A percentile compares a stretch with the other conserved stretches of the same genome.
Evolutionary conservation across 1,140 invertebrate genomes (phyloP).

Genomic region (Drosophila melanica): DNA sequence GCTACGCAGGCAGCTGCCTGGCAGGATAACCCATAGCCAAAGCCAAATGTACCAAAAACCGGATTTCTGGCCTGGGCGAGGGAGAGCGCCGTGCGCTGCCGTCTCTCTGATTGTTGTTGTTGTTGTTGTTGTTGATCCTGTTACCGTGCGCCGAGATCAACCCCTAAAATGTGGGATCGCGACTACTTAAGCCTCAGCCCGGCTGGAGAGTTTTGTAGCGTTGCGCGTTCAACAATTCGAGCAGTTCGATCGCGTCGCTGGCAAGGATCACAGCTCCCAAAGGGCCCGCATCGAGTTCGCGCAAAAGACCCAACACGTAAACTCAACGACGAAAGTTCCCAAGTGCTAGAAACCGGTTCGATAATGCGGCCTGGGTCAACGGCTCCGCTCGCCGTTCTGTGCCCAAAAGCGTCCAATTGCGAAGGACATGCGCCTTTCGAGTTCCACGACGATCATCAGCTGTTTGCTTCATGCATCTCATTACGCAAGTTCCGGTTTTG

Average conservation of each 20-base stretch:
- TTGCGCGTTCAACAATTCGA: constrained; percentile 56
- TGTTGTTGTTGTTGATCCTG: constrained; percentile 47
- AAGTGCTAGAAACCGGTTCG: constrained; percentile 33
- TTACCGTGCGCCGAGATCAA: constrained; percentile 44
- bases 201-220: constrained; percentile 68
- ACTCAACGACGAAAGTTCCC: background rate
- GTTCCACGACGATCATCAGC: constrained; percentile 30
- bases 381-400: constrained; percentile 4
- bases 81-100: constrained; percentile 20
- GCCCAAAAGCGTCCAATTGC: constrained; percentile 7
- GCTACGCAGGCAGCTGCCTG: constrained; percentile 61
- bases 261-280: constrained; percentile 37
- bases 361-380: constrained; percentile 28
- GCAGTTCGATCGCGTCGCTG: constrained; percentile 68
- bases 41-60: constrained; percentile 51
- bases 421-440: constrained; percentile 19
- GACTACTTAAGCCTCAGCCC: constrained; percentile 70
- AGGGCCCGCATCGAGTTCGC: no score
- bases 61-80: constrained; percentile 63
- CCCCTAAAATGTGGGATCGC: constrained; percentile 67
- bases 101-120: background rate
- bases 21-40: constrained; percentile 55
- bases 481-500: constrained; percentile 21
- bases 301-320: background rate
- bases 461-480: constrained; percentile 22